phyloP scores from a whole-genome alignment of 64 coral and sea anemone genomes.

The Porites australiensis region DNA sequence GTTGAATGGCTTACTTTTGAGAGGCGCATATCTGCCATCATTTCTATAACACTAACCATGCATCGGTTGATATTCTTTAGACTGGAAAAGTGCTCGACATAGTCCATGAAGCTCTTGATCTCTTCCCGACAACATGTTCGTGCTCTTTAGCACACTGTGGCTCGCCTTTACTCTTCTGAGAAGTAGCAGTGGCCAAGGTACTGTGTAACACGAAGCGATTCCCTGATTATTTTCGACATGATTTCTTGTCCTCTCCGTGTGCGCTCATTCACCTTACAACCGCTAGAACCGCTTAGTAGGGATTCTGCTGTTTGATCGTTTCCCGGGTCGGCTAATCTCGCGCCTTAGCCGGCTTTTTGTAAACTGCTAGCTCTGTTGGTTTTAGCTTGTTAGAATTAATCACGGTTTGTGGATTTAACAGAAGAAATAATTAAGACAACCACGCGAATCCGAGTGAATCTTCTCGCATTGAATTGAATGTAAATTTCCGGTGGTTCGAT shows the following conservation, averaged over 20 bases:
- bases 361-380: conserved; percentile 69
- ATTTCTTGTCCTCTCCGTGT: conserved; percentile 8
- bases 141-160: conserved; percentile 93
- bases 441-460: conserved; percentile 86
- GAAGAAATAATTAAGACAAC: conserved; percentile 97
- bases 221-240: conserved; percentile 32
- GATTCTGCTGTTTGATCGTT: conserved; percentile 11
- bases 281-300: conserved; percentile 18
- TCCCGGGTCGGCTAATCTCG: conserved; percentile 12
- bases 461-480: conserved; percentile 95
- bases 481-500: conserved; percentile 96
- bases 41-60: conserved; percentile 86
- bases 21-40: conserved; percentile 75
- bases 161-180: conserved; percentile 48
- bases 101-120: conserved; percentile 79
- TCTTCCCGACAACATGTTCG: conserved; percentile 75
- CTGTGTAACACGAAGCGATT: neutral
- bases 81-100: conserved; percentile 64
- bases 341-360: conserved; percentile 26
- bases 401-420: conserved; percentile 99
- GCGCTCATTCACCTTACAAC: conserved; percentile 30
- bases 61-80: conserved; percentile 72
- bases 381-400: conserved; percentile 98
- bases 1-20: conserved; percentile 74
- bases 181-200: conserved; percentile 64